Evolutionary conservation across 1,140 invertebrate species (phyloP).

Genomic region (Lineus longissimus): DNA sequence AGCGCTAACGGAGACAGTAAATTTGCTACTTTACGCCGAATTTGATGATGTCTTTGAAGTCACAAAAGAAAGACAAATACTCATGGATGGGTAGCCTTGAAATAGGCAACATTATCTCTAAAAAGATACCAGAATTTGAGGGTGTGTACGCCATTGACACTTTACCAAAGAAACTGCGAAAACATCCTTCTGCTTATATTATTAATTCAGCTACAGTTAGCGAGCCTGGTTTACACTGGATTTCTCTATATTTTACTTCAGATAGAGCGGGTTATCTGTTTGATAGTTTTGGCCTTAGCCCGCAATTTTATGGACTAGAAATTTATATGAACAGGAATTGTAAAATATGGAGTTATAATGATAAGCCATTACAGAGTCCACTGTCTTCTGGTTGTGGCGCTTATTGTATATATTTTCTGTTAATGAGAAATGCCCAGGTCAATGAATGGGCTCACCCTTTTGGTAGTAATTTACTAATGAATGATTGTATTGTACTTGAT

Average conservation of each 20-base stretch:
- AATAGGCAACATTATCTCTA: not conserved
- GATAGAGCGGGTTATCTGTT: not conserved
- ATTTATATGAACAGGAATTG: not conserved
- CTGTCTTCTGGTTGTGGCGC: not conserved
- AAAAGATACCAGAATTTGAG: not conserved
- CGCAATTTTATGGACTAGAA: not conserved
- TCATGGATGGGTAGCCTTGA: not conserved
- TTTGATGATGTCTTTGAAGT: conserved; percentile 5
- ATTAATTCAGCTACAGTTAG: not conserved
- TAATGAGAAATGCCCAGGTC: too few relatives aligned
- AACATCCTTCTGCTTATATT: not conserved
- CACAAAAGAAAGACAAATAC: not conserved
- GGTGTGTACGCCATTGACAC: not conserved
- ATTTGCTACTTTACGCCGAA: conserved; percentile 2
- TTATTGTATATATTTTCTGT: conserved; percentile 2
- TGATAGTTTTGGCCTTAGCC: not conserved
- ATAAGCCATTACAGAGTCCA: not conserved
- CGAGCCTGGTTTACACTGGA: not conserved
- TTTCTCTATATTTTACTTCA: not conserved
- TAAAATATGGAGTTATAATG: not conserved
- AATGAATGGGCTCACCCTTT: too few relatives aligned
- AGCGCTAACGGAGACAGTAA: not conserved
- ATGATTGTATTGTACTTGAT: too few relatives aligned
- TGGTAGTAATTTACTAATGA: too few relatives aligned
- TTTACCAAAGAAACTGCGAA: not conserved